Base-by-base conservation (phyloP, 2,113 vertebrate genomes). In the Ivindomyrus marchei region DNA sequence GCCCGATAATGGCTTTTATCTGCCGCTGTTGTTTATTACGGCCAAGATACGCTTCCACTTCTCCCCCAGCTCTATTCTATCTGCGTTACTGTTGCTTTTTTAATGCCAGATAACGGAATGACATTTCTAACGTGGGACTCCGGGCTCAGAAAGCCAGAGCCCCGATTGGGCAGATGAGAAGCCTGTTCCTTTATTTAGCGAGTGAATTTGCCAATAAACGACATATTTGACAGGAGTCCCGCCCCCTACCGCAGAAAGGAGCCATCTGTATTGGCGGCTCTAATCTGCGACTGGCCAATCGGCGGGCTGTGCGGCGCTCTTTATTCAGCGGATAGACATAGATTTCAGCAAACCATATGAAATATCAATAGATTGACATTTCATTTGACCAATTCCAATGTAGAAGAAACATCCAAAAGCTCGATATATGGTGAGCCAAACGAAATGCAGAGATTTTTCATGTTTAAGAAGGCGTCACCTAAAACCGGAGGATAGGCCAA, bases 221-320 rank as follows among this genome's bases (percentile, higher is more conserved):
- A 70, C 3, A 1, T 70, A 21, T 9, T 13, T 0, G 0, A 17
- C 1, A 4, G 1, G 87, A 87, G 5, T 53, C 92, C 94, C 92
- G 90, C 94, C 95, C 47, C 49, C 53, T 92, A 90, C 86, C 91
- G 91, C 89, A 91, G 86, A 31, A 90, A 90, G 88, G 89, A 27
- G 62, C 90, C 31, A 17, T 88, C 58, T 85, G 83, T 10, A 11
- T 52, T n/a, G 42, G 58, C 77, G 2, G 80, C 53, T 42, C 19
- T 77, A 74, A 21, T 45, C n/a, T 27, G 3, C 47, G 58, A 21
- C 90, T 66, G 74, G 21, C 6, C 94, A 94, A 93, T 95, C 88
- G 91, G 52, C 47, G 83, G 50, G 56, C 87, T 88, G 92, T 94
- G 93, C 94, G 94, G 91, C 93, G 92, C 24, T 89, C 50, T 84